These are phyloP conservation scores for Phrynocephalus versicolor DNA, from an alignment of 2,113 vertebrate genomes.

Conservation along the genomic window DNA sequence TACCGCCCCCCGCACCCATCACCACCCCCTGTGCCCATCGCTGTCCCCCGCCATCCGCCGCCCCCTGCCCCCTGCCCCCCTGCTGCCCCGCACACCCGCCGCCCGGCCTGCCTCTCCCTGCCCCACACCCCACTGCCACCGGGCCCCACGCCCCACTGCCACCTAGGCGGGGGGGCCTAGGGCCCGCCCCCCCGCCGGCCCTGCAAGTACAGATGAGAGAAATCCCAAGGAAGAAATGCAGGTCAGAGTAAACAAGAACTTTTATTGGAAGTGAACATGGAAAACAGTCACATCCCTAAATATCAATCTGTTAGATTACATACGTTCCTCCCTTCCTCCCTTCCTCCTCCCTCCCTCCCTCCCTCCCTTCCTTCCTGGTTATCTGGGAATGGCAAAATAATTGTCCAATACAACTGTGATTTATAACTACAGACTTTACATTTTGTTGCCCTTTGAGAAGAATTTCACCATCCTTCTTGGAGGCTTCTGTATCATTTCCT, in stretches of 20 bases:
- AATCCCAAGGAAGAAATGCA: background rate
- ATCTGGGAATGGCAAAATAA: background rate
- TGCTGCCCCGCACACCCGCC: too few species aligned
- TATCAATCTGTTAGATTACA: background rate
- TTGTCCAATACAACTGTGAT: background rate
- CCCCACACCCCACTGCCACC: too few species aligned
- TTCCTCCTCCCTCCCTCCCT: too few species aligned
- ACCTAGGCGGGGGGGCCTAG: too few species aligned
- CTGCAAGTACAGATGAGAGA: background rate
- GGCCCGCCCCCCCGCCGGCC: too few species aligned
- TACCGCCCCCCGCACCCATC: too few species aligned
- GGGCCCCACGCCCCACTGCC: too few species aligned
- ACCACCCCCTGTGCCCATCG: too few species aligned
- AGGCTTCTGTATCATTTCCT: constrained; percentile 51
- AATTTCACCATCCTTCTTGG: constrained; percentile 50
- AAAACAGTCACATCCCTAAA: background rate
- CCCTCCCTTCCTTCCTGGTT: background rate
- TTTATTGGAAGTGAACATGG: background rate
- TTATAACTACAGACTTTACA: background rate
- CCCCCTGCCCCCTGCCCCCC: too few species aligned
- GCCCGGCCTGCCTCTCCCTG: too few species aligned
- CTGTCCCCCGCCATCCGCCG: too few species aligned
- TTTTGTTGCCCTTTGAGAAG: constrained; percentile 7
- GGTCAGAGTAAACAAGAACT: background rate
- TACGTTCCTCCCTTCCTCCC: background rate